phyloP scores from a whole-genome alignment of 2,797 vertebrate species.

The Rhynchotus rufescens region DNA sequence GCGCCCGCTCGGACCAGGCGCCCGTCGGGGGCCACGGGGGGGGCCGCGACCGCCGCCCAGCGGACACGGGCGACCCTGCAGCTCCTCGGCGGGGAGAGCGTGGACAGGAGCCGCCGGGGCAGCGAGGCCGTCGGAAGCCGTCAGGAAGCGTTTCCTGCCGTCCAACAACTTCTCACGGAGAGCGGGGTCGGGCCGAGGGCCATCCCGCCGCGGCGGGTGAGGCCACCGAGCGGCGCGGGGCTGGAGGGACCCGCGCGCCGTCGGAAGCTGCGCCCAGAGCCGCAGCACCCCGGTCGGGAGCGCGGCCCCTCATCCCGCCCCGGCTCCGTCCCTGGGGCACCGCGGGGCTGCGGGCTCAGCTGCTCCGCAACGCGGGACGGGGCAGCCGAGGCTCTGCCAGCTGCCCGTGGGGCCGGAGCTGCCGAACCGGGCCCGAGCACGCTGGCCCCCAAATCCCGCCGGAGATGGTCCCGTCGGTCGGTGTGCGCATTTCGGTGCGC shows the following conservation, averaged over 20 bases:
- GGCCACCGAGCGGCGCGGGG: too few relatives aligned
- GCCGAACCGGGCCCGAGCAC: neutral
- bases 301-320: neutral
- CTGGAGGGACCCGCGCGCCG: neutral
- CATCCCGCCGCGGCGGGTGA: too few relatives aligned
- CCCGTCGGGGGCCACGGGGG: constrained; percentile 23
- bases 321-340: neutral
- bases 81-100: neutral
- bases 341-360: neutral
- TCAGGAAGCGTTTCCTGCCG: neutral
- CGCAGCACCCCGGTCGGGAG: neutral
- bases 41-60: constrained; percentile 76
- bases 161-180: neutral
- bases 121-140: neutral
- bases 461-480: neutral
- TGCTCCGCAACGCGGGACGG: neutral
- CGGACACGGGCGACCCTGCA: constrained; percentile 64
- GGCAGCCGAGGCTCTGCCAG: too few relatives aligned
- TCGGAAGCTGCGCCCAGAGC: neutral
- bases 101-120: too few relatives aligned
- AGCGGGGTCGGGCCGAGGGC: neutral
- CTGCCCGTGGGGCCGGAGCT: neutral
- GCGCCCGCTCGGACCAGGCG: neutral
- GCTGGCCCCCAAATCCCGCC: neutral
- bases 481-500: too few relatives aligned